Base-by-base conservation (phyloP, 2,888 invertebrate species). In the Lycophotia porphyrea region DNA sequence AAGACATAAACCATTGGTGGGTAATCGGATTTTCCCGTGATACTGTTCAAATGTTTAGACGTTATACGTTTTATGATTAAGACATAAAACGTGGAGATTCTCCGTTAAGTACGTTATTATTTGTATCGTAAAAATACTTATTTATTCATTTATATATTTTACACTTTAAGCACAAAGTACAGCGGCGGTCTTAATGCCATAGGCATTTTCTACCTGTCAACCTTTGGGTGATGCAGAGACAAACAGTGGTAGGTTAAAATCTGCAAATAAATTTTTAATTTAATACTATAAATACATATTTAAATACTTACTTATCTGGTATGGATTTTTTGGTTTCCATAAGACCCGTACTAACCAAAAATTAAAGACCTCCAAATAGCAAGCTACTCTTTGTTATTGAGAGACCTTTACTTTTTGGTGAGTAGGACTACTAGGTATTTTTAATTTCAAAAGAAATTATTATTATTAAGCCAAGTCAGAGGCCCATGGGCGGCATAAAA, bases 61-160 rank as follows among this genome's bases (percentile, higher is more conserved):
- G 55, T 44, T 68, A 70, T 74, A 74, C 67, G 44, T 84, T 85
- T 87, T 85, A 86, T 78, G 82, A 74, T 73, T 76, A 44, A 79
- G 74, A 76, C 78, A 84, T 84, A 85, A 86, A 88, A 82, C 24
- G 55, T 55, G 31, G 67, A 74, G 66, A 69, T 77, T 81, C 68
- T 78, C 69, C 52, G 64, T 76, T 81, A 78, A 84, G 67, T 68
- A 68, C 71, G 82, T 82, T 82, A 82, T 82, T 84, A 76, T 82
- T 80, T 71, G 52, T 68, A 58, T 73, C 80, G 72, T 84, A 81
- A 80, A 72, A 75, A 71, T 60, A 76, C 34, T 65, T n/a, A n/a
- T n/a, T n/a, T n/a, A n/a, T n/a, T n/a, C n/a, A n/a, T n/a, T n/a
- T n/a, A n/a, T n/a, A n/a, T n/a, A n/a, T n/a, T n/a, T n/a, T n/a